Percentiles rank a stretch among this genome's conserved stretches.
phyloP scores from a whole-genome alignment of 2,888 invertebrate genomes.

The Archaeoteleia sp. region DNA sequence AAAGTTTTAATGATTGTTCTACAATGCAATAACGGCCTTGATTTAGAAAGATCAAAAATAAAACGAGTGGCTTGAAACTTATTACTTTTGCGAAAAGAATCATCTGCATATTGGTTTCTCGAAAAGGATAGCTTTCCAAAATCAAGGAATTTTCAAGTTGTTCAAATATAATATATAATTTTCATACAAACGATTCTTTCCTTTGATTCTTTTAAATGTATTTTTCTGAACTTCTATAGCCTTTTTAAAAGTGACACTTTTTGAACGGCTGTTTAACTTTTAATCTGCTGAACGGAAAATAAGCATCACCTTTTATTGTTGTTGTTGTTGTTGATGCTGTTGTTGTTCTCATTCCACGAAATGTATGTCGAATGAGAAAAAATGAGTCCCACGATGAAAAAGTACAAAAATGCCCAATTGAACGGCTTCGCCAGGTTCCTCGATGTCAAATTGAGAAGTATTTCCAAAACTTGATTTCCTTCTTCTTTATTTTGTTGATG shows the following conservation, averaged over 20 bases:
- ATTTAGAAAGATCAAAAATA: no score
- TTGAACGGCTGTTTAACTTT: conserved; percentile 12
- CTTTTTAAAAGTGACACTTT: no score
- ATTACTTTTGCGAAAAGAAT: no score
- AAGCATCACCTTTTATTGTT: conserved; percentile 44
- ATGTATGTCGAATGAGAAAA: conserved; percentile 56
- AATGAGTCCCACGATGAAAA: conserved; percentile 56
- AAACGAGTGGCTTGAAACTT: no score
- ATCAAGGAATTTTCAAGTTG: no score
- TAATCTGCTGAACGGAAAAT: conserved; percentile 42
- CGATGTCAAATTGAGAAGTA: conserved; percentile 37
- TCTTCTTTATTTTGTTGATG: conserved; percentile 1
- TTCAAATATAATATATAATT: no score
- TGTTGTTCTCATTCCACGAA: conserved; percentile 60
- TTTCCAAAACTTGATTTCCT: conserved; percentile 14
- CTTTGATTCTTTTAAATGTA: conserved; percentile 44
- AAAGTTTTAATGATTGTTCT: no score
- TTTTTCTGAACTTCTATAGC: conserved; percentile 35
- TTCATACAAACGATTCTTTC: conserved; percentile 25
- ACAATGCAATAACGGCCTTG: no score
- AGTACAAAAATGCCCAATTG: conserved; percentile 59
- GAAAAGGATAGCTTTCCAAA: no score
- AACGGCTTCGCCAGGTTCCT: conserved; percentile 43
- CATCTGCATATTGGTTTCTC: no score
- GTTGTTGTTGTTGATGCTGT: no score